Percentiles rank a stretch among this genome's conserved stretches.
Conservation (phyloP, 2,113 vertebrate genomes). For the Eupsittula cactorum region DNA sequence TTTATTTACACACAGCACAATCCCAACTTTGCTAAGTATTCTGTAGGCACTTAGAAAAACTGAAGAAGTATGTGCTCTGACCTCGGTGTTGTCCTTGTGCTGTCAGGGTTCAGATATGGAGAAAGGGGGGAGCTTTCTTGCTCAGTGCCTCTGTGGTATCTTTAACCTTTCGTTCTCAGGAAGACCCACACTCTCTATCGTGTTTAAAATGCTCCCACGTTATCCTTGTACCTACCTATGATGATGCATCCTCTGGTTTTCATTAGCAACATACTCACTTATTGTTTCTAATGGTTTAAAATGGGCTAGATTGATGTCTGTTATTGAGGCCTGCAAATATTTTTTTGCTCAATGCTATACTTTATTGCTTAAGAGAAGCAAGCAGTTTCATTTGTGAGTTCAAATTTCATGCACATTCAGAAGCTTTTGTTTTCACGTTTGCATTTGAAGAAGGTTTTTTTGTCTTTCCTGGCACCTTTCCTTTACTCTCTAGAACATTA, state of each 20-base stretch:
- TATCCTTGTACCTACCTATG: background rate
- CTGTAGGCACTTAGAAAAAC: background rate
- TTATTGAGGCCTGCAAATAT: background rate
- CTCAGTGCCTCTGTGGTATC: background rate
- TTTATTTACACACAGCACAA: background rate
- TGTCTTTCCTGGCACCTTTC: background rate
- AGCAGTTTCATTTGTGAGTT: background rate
- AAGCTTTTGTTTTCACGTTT: background rate
- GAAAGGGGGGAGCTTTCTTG: background rate
- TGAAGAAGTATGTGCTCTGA: background rate
- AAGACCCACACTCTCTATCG: background rate
- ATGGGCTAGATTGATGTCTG: background rate
- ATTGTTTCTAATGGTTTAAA: background rate
- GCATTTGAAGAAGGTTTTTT: background rate
- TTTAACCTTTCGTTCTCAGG: background rate
- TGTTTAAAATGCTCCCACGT: background rate
- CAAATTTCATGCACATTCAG: background rate
- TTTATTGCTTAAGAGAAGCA: background rate
- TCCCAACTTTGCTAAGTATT: background rate
- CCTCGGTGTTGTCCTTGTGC: background rate
- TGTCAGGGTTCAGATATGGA: background rate
- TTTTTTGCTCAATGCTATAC: background rate
- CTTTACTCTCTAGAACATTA: background rate
- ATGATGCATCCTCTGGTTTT: background rate
- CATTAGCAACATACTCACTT: background rate